These are phyloP conservation scores for Enteromius treurensis DNA, from an alignment of 2,797 vertebrate species.

Conservation along the genomic window DNA sequence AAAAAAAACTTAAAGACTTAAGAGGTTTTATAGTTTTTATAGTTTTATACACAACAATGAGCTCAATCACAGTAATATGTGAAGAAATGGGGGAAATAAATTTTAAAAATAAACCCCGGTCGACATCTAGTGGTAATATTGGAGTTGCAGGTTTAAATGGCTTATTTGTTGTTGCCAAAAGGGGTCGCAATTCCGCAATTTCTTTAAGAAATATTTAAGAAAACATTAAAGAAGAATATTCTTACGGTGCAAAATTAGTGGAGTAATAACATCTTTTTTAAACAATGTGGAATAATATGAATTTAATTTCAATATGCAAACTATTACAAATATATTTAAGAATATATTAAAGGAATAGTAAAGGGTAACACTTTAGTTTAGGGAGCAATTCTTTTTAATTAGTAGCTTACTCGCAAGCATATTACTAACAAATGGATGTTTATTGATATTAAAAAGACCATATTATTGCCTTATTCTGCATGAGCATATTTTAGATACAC, in stretches of 20 bases:
- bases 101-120: slow-evolving; percentile 21
- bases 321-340: background rate
- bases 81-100: no score
- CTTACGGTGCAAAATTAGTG: background rate
- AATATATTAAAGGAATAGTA: background rate
- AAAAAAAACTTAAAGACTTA: background rate
- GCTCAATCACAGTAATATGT: background rate
- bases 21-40: background rate
- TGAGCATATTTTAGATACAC: background rate
- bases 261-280: background rate
- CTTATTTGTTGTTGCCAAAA: background rate
- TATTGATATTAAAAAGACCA: background rate
- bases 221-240: background rate
- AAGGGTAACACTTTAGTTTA: background rate
- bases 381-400: background rate
- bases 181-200: background rate
- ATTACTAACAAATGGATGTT: background rate
- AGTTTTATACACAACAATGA: background rate
- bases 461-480: background rate
- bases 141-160: background rate
- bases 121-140: slow-evolving; percentile 36
- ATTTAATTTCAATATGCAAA: background rate
- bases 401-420: background rate
- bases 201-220: no score
- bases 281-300: background rate